These are phyloP conservation scores for Molossus molossus DNA, from an alignment of 2,797 vertebrate species.

Conservation along the genomic window DNA sequence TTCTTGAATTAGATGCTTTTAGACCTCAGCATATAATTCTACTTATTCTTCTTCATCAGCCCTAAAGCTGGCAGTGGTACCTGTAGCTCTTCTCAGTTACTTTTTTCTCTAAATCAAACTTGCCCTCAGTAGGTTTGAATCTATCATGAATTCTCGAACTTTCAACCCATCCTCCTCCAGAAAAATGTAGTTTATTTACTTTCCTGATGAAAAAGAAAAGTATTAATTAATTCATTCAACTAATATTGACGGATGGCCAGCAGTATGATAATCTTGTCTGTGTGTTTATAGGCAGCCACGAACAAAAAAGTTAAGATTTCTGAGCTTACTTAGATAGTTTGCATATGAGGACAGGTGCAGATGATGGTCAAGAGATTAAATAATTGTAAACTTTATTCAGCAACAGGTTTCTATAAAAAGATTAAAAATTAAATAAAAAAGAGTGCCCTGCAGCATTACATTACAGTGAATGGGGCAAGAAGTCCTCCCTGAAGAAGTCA, in stretches of 20 bases:
- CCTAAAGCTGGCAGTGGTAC: background rate
- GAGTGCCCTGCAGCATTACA: background rate
- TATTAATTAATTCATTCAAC: background rate
- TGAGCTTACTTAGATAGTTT: background rate
- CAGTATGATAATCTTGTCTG: background rate
- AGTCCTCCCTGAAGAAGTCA: background rate
- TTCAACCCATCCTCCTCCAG: background rate
- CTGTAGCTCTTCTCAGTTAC: background rate
- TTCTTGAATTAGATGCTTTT: conserved; percentile 21
- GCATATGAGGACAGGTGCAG: background rate
- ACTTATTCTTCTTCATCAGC: background rate
- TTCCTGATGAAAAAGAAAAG: background rate
- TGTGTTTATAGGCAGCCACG: background rate
- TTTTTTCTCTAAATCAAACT: background rate
- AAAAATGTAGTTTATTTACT: background rate
- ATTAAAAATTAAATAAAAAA: background rate
- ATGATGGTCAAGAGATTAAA: background rate
- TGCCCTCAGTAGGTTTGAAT: background rate
- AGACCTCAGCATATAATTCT: background rate
- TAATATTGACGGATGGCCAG: background rate
- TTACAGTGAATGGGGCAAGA: background rate
- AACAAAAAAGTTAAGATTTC: background rate
- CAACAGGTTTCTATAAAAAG: background rate
- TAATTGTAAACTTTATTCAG: conserved; percentile 20
- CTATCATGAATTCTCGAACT: background rate